A percentile compares a stretch with the other conserved stretches of the same genome.
Conservation (phyloP, 2,888 invertebrate species). For the Himalopsyche tibetana region DNA sequence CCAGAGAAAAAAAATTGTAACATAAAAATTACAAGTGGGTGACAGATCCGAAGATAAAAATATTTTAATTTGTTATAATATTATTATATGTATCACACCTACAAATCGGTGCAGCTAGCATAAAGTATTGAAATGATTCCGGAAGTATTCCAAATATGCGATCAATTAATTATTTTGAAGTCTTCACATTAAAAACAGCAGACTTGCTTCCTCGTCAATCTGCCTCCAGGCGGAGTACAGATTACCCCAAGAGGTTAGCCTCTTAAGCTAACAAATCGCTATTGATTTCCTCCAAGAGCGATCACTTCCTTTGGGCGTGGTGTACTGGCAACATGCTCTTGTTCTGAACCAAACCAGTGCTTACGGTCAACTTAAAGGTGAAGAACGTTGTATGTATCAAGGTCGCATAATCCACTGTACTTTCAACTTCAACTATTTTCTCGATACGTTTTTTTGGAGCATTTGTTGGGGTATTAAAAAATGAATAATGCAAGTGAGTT, state of each 20-base stretch:
- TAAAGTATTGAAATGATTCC: not conserved
- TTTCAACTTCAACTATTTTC: slow-evolving; percentile 55
- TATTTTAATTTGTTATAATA: too few species aligned
- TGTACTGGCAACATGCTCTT: not conserved
- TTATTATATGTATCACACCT: too few species aligned
- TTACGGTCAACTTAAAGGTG: slow-evolving; percentile 60
- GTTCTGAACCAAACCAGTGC: not conserved
- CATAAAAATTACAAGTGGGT: too few species aligned
- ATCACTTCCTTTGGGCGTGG: slow-evolving; percentile 43
- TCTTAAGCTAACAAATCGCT: not conserved
- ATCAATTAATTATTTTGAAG: not conserved
- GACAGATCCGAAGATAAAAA: too few species aligned
- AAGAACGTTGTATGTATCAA: slow-evolving; percentile 61
- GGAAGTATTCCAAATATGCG: not conserved
- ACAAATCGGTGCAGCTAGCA: too few species aligned
- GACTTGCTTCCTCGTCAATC: not conserved
- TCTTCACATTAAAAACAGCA: not conserved
- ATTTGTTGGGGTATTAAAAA: slow-evolving; percentile 3
- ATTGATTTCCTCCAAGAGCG: slow-evolving; percentile 26
- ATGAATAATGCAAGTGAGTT: not conserved
- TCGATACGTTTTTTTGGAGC: slow-evolving; percentile 21
- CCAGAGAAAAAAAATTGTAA: too few species aligned
- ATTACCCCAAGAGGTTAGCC: slow-evolving; percentile 34
- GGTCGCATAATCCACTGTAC: slow-evolving; percentile 52
- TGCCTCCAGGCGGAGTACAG: not conserved